These are phyloP conservation scores for Lasioglossum leucozonium DNA, from an alignment of 2,888 invertebrate species.

Conservation along the genomic window DNA sequence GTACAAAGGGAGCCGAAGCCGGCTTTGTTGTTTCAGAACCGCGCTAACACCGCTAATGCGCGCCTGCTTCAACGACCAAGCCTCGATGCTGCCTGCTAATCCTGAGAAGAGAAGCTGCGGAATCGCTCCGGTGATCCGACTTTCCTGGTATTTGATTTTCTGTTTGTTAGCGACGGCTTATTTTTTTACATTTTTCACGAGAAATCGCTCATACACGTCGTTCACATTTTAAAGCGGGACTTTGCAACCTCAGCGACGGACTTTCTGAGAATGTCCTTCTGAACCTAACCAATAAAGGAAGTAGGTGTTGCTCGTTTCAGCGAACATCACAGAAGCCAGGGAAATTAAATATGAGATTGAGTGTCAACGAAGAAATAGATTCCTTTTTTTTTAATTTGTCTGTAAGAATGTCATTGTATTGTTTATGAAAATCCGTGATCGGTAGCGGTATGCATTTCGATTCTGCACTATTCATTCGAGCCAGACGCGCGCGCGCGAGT, in stretches of 20 bases:
- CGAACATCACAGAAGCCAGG: neutral
- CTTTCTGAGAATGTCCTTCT: neutral
- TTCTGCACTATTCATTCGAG: slow-evolving; percentile 43
- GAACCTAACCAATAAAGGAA: no score
- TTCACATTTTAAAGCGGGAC: no score
- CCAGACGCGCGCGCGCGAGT: slow-evolving; percentile 36
- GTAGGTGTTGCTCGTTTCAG: neutral
- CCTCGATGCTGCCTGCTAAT: slow-evolving; percentile 65
- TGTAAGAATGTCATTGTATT: neutral
- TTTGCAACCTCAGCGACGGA: no score
- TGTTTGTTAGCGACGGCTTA: neutral
- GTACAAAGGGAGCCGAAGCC: slow-evolving; percentile 77
- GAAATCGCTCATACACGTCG: no score
- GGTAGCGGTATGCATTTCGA: slow-evolving; percentile 38
- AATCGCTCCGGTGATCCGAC: slow-evolving; percentile 35
- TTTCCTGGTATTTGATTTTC: slow-evolving; percentile 18
- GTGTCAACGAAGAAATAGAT: neutral
- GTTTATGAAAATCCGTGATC: slow-evolving; percentile 28
- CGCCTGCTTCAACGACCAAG: slow-evolving; percentile 40
- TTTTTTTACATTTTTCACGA: neutral
- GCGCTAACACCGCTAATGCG: slow-evolving; percentile 59
- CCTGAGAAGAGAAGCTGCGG: slow-evolving; percentile 70
- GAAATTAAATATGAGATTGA: neutral
- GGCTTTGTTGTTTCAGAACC: slow-evolving; percentile 79
- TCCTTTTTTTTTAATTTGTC: neutral